A percentile compares a stretch with the other conserved stretches of the same genome.
Evolutionary conservation across 2,797 vertebrate species (phyloP).

Genomic region (Sparus aurata): DNA sequence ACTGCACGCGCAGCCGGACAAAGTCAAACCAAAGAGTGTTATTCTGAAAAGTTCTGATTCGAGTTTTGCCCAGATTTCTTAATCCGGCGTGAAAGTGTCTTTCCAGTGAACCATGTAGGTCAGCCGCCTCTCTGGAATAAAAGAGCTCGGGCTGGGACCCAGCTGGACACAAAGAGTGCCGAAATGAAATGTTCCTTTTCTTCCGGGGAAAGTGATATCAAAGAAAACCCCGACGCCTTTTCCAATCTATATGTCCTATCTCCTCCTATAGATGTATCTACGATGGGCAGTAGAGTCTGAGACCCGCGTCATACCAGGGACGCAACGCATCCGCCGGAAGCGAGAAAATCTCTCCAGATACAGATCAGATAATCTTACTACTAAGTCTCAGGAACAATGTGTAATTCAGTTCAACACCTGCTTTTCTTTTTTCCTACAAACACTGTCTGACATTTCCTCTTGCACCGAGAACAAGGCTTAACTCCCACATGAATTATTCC

Average conservation of each 20-base stretch:
- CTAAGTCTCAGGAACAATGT: background rate
- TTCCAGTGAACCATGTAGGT: constrained; percentile 45
- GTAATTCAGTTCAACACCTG: background rate
- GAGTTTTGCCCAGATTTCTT: constrained; percentile 16
- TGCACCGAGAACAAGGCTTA: background rate
- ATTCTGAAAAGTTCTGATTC: background rate
- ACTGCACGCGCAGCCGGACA: background rate
- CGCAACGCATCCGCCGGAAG: background rate
- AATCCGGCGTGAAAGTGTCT: constrained; percentile 13
- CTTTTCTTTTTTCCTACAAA: background rate
- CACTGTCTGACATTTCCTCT: background rate
- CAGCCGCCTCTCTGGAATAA: constrained; percentile 37
- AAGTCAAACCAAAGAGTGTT: background rate
- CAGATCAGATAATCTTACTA: background rate
- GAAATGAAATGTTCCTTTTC: constrained; percentile 36
- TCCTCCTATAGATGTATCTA: background rate
- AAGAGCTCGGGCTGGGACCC: constrained; percentile 41
- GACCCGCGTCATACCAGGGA: background rate
- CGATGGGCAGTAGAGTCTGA: constrained; percentile 5
- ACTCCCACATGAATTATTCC: background rate
- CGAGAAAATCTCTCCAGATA: background rate
- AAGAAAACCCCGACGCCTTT: constrained; percentile 27
- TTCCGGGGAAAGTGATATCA: constrained; percentile 35
- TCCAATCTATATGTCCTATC: constrained; percentile 1
- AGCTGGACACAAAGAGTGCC: constrained; percentile 49